Conservation (phyloP, 2,113 vertebrate genomes). For the Pipa parva region DNA sequence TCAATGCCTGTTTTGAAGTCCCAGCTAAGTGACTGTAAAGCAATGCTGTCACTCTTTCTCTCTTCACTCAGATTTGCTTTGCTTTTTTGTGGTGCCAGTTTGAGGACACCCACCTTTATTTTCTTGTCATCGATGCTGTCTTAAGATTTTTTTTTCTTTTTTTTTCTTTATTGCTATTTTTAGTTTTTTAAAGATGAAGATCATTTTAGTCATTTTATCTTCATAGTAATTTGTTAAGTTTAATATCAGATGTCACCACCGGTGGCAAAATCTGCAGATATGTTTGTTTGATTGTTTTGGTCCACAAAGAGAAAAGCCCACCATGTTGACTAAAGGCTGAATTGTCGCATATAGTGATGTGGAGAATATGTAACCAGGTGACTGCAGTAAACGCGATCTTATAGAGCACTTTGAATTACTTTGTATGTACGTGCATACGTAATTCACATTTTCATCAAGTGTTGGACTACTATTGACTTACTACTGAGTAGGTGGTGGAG, state of each 20-base stretch:
- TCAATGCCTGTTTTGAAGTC: conserved; percentile 6
- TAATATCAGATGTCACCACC: not conserved
- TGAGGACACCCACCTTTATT: conserved; percentile 26
- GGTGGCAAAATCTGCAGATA: too few species aligned
- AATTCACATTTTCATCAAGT: too few species aligned
- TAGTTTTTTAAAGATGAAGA: not conserved
- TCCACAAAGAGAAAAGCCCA: too few species aligned
- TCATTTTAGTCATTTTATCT: not conserved
- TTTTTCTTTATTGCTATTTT: not conserved
- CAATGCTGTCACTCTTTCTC: conserved; percentile 21
- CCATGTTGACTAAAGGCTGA: too few species aligned
- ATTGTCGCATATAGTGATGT: too few species aligned
- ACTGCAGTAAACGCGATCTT: too few species aligned
- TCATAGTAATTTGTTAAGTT: not conserved
- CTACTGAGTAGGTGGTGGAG: too few species aligned
- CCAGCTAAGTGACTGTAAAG: conserved; percentile 10
- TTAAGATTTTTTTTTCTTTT: conserved; percentile 6
- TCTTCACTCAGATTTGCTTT: conserved; percentile 17
- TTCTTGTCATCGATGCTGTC: conserved; percentile 26
- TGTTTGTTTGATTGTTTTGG: too few species aligned
- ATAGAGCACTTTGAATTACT: too few species aligned
- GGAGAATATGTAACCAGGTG: too few species aligned
- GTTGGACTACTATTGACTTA: too few species aligned
- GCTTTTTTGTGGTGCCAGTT: conserved; percentile 25
- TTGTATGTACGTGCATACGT: too few species aligned